Evolutionary conservation across 2,888 invertebrate genomes (phyloP).

Genomic region (Metacarcinus magister): DNA sequence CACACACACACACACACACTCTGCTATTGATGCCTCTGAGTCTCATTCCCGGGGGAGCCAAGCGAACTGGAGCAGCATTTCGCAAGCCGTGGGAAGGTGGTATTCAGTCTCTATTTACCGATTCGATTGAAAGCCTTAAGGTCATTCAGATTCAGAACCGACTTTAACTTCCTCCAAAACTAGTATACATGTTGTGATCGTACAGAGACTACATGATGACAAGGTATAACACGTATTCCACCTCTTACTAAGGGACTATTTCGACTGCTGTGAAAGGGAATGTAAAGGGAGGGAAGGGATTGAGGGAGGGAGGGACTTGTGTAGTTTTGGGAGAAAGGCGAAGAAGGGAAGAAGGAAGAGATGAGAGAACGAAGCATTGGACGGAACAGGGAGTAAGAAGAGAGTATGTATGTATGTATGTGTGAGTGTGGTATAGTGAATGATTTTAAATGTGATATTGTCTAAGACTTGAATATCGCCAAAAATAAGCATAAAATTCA

Average conservation of each 20-base stretch:
- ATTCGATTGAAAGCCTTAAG: background rate
- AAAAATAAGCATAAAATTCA: background rate
- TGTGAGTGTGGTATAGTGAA: background rate
- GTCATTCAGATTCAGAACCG: slow-evolving; percentile 21
- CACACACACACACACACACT: background rate
- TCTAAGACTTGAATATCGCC: background rate
- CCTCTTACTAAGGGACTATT: too few relatives aligned
- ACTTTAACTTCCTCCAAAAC: slow-evolving; percentile 21
- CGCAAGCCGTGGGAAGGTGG: slow-evolving; percentile 27
- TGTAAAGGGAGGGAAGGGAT: too few relatives aligned
- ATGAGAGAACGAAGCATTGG: background rate
- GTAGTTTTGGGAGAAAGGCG: too few relatives aligned
- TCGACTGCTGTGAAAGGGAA: too few relatives aligned
- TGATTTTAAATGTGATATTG: background rate
- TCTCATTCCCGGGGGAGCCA: background rate
- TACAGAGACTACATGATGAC: background rate
- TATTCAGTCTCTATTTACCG: background rate
- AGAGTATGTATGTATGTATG: background rate
- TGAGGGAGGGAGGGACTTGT: too few relatives aligned
- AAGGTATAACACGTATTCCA: too few relatives aligned
- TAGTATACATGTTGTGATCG: background rate
- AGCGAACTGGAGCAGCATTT: background rate
- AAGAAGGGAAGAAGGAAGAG: background rate
- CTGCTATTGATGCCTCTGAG: background rate
- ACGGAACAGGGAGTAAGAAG: background rate